These are phyloP conservation scores for Tragulus kanchil DNA, from an alignment of 2,113 vertebrate species.

Conservation along the genomic window DNA sequence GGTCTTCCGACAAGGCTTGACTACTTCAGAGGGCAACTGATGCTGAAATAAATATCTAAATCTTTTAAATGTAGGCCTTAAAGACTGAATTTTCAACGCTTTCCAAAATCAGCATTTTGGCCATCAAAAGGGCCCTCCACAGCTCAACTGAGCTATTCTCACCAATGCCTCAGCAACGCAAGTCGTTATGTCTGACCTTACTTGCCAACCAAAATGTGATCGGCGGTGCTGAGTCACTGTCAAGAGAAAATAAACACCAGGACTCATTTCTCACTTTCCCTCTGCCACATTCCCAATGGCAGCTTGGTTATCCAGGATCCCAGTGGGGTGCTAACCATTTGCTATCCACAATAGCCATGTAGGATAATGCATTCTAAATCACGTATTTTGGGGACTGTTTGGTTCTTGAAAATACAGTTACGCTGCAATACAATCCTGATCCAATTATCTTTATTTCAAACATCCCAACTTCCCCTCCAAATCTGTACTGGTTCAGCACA, in stretches of 20 bases:
- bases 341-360: background rate
- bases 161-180: background rate
- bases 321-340: background rate
- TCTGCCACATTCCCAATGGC: background rate
- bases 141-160: background rate
- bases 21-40: background rate
- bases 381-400: background rate
- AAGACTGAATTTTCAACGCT: background rate
- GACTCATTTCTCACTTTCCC: background rate
- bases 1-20: background rate
- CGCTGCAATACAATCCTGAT: too few relatives aligned
- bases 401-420: too few relatives aligned
- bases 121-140: background rate
- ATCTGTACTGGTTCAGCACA: background rate
- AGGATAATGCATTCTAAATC: background rate
- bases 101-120: background rate
- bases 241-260: too few relatives aligned
- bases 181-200: background rate
- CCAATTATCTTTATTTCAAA: background rate
- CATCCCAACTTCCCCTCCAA: background rate
- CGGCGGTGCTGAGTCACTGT: background rate
- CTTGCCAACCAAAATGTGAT: background rate
- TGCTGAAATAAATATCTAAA: background rate
- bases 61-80: conserved; percentile 36
- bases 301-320: background rate